Percentiles rank a stretch among this genome's conserved stretches.
These are phyloP conservation scores for Schizopygopsis malacanthus DNA, from an alignment of 2,797 vertebrate genomes.

Conservation along the genomic window DNA sequence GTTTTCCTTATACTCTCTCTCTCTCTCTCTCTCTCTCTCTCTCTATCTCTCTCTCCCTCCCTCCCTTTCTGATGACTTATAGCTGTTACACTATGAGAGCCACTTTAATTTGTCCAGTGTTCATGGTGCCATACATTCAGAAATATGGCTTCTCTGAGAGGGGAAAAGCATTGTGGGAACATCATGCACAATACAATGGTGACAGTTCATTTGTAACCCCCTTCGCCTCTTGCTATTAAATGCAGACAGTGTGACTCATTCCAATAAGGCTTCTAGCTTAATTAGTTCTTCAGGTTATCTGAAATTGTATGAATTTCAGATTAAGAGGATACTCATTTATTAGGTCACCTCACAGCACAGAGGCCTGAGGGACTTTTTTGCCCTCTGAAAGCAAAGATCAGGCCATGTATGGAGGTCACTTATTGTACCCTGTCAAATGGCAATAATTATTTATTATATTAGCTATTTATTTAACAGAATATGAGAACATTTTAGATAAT, in stretches of 20 bases:
- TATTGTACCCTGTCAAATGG: not conserved
- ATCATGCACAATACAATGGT: slow-evolving; percentile 68
- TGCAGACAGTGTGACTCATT: slow-evolving; percentile 15
- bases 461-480: slow-evolving; percentile 1
- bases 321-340: slow-evolving; percentile 50
- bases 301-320: slow-evolving; percentile 49
- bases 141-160: slow-evolving; percentile 66
- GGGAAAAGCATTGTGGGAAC: slow-evolving; percentile 70
- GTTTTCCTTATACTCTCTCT: slow-evolving; percentile 55
- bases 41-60: not conserved
- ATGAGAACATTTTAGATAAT: not conserved
- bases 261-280: slow-evolving; percentile 46
- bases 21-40: slow-evolving; percentile 55
- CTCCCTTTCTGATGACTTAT: slow-evolving; percentile 57
- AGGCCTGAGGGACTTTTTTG: slow-evolving; percentile 22
- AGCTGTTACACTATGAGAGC: slow-evolving; percentile 52
- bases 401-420: slow-evolving; percentile 1
- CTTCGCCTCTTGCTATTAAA: slow-evolving; percentile 49
- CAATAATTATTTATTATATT: not conserved
- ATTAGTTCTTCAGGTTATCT: slow-evolving; percentile 56
- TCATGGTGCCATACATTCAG: slow-evolving; percentile 59
- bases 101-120: slow-evolving; percentile 63
- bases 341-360: slow-evolving; percentile 37
- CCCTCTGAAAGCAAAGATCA: slow-evolving; percentile 31
- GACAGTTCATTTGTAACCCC: slow-evolving; percentile 68